Percentiles rank a stretch among this genome's conserved stretches.
Evolutionary conservation across 2,888 invertebrate genomes (phyloP).

Genomic region (Rhopalosiphum nymphaeae): DNA sequence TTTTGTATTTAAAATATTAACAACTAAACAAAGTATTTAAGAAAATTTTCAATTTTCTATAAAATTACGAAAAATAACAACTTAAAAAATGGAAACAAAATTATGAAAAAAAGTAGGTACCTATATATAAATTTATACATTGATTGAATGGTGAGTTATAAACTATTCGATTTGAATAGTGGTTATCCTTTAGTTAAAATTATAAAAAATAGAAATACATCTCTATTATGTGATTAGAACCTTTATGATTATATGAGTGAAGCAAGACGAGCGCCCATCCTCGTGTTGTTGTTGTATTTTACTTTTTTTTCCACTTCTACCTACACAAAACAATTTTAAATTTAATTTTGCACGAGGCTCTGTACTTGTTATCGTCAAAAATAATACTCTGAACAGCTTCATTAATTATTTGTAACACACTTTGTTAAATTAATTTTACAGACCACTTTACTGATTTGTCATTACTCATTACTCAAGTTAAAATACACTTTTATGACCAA

Average conservation of each 20-base stretch:
- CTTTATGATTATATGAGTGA: not conserved
- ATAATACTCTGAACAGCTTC: constrained; percentile 8
- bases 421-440: constrained; percentile 20
- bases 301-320: not conserved
- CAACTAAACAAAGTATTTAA: not conserved
- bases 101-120: not conserved
- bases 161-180: not conserved
- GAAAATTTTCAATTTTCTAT: not conserved
- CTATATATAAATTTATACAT: not conserved
- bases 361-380: not conserved
- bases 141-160: not conserved
- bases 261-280: not conserved
- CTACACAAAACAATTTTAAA: not conserved
- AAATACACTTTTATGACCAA: not conserved
- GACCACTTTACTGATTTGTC: not conserved
- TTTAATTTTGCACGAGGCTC: not conserved
- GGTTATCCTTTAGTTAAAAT: not conserved
- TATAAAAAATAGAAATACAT: not conserved
- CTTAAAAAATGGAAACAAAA: not conserved
- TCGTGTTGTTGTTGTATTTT: not conserved
- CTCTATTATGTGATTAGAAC: not conserved
- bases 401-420: not conserved
- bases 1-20: not conserved
- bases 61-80: not conserved
- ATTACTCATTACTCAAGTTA: not conserved